Evolutionary conservation across 1,140 invertebrate genomes (phyloP).

Genomic region (Leptinotarsa lineolata): DNA sequence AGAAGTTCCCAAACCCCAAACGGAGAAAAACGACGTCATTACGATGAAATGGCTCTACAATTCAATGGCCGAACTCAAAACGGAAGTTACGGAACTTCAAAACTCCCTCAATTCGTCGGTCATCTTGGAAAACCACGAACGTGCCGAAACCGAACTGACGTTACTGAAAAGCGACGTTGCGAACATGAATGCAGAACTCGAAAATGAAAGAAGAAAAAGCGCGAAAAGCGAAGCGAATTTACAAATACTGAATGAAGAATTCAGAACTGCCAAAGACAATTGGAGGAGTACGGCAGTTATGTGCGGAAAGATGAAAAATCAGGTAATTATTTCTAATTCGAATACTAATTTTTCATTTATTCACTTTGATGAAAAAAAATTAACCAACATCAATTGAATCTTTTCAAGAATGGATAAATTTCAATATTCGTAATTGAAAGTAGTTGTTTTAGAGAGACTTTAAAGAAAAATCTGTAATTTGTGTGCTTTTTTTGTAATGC

Average conservation of each 20-base stretch:
- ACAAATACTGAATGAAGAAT: constrained; percentile 47
- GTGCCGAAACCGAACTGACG: constrained; percentile 47
- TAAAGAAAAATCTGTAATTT: too few species aligned
- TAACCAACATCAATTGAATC: too few species aligned
- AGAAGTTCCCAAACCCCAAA: constrained; percentile 24
- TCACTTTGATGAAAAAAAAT: too few species aligned
- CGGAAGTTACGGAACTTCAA: constrained; percentile 56
- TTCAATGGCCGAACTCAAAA: constrained; percentile 52
- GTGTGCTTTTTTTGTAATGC: too few species aligned
- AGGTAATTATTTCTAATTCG: constrained; percentile 41
- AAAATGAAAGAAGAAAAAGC: constrained; percentile 45
- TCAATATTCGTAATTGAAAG: too few species aligned
- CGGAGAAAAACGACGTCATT: constrained; percentile 56
- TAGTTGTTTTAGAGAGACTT: too few species aligned
- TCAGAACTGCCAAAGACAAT: constrained; percentile 48
- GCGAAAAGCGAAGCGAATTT: constrained; percentile 51
- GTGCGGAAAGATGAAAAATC: constrained; percentile 53
- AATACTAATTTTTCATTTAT: too few species aligned
- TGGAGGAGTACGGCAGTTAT: constrained; percentile 45
- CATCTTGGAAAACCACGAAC: constrained; percentile 49
- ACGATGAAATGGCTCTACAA: constrained; percentile 57
- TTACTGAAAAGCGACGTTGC: constrained; percentile 52
- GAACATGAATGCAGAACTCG: constrained; percentile 51
- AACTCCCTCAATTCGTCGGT: constrained; percentile 51
- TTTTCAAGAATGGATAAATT: too few species aligned